Base-by-base conservation (phyloP, 2,113 vertebrate species). In the Pedionomus torquatus region DNA sequence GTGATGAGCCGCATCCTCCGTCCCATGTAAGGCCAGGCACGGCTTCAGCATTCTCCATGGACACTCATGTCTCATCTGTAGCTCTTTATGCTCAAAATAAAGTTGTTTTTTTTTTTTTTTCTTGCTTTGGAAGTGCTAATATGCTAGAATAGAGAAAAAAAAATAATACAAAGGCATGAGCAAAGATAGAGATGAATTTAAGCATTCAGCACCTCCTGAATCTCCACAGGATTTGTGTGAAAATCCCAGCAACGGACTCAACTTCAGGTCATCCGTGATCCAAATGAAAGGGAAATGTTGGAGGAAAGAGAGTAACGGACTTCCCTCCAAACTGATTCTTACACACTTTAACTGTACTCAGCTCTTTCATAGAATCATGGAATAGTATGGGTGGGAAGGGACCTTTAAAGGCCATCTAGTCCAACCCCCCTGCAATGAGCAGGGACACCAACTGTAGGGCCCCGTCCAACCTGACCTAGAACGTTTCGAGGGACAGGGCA, bases 21-120 rank as follows among this genome's bases (percentile, higher is more conserved):
- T 41, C 49, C 26, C 33, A 7, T 0, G 0, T 1, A 77, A 11
- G 1, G 2, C 21, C 44, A 81, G 33, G 41, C 13, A 7, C 7
- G 23, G 31, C 30, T 18, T 20, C 19, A 18, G 44, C 37, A 11
- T 33, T 30, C n/a, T 49, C 69, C 72, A 41, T 17, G 5, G 26
- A 12, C 21, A 12, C 14, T 48, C 61, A 31, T 20, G 3, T 48
- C 60, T 49, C 4, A 0, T 30, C 54, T 2, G 0, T 19, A 44
- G 18, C 5, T 58, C 60, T 41, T 84, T 2, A 0, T 17, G 80
- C 25, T 12, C 26, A 23, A 81, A 91, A 39, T 21, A 26, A 8
- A 60, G 18, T n/a, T n/a, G 43, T 44, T 44, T 6, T 13, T 13
- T 13, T 14, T 1, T 5, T 30, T 64, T 55, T 23, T 19, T 31